Base-by-base conservation (phyloP, 2,113 vertebrate species). In the Tetrao urogallus region DNA sequence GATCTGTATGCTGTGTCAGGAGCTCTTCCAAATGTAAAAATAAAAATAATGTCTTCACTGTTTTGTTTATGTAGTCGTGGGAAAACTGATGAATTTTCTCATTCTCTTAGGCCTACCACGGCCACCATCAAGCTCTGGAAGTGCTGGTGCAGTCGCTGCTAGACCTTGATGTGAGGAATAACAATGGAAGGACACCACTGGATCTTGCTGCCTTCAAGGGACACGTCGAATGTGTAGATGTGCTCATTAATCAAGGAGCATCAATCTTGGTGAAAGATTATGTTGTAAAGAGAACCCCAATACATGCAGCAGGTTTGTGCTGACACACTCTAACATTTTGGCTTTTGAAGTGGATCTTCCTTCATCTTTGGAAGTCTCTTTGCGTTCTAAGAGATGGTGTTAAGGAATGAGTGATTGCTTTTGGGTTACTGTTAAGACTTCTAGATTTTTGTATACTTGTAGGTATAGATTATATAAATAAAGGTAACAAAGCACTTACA, bases 181-280 rank as follows among this genome's bases (percentile, higher is more conserved):
- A 97, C 82, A 99, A 99, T 18, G 99, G 99, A 70, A 98, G 99
- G 88, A 99, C 99, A 10, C 99, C 99, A 13, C 92, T 99, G 95
- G 99, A 99, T 93, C 98, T 99, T 94, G 99, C 99, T 82, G 99
- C 99, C 74, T 99, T 99, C 85, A 99, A 99, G 96, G 99, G 99
- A 83, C 99, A 99, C 0, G 98, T 99, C 64, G 99, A 99, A 97
- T 99, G 99, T 97, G 99, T 99, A 95, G 98, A 99, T 63, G 99
- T 99, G 85, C 98, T 99, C 38, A 99, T 99, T 96, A 99, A 99
- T 97, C 99, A 99, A 97, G 99, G 99, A 90, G 99, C 99, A 71
- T 99, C 99, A 34, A 99, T 99, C 93, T 95, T 99, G 94, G 98
- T 99, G 43, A 99, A 99, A 97, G 99, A 99, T 95, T 99, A 98